Evolutionary conservation across 1,140 invertebrate genomes (phyloP), one percentile per base, ranked within the genome.

Genomic region (Microplitis demolitor): DNA sequence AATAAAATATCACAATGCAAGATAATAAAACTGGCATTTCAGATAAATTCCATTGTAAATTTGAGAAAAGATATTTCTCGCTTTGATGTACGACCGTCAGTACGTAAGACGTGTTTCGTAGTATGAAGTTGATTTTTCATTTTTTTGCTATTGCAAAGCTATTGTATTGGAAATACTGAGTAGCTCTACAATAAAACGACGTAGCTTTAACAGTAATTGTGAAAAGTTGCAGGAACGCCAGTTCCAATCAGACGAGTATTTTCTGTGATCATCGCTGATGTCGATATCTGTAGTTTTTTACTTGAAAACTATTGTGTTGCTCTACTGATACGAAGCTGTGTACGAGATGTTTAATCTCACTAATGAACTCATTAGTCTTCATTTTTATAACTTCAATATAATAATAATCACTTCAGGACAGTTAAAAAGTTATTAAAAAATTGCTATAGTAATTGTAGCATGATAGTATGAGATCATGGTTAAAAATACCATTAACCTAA

Each of bases 161-260:
- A 83, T 82, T 82, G 78, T 80, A 24, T 51, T 56, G 45, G 75
- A 72, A 77, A 75, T 76, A 37, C 69, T 69, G 35, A 54, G 64
- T 63, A 76, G 61, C 70, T 77, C 73, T 71, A 34, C 51, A 53
- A 34, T 34, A 31, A 54, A 35, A 31, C 58, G 66, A 73, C 39
- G 11, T 73, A 74, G 75, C 76, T 77, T 76, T 66, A 34, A 53
- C 69, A 72, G 69, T 83, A 85, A 85, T 85, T 79, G 76, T 74
- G 74, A 79, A 78, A 83, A 84, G 84, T 84, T 84, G 80, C 78
- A 76, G 72, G 69, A 79, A 81, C 78, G 73, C 54, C 72, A 66
- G 71, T 79, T 39, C 74, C 79, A 83, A 85, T 84, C 78, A 83
- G 63, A 69, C 78, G 66, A 67, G 74, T 79, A 82, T 83, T 80